phyloP scores from a whole-genome alignment of 2,797 vertebrate genomes.

The Clarias platycephalus region DNA sequence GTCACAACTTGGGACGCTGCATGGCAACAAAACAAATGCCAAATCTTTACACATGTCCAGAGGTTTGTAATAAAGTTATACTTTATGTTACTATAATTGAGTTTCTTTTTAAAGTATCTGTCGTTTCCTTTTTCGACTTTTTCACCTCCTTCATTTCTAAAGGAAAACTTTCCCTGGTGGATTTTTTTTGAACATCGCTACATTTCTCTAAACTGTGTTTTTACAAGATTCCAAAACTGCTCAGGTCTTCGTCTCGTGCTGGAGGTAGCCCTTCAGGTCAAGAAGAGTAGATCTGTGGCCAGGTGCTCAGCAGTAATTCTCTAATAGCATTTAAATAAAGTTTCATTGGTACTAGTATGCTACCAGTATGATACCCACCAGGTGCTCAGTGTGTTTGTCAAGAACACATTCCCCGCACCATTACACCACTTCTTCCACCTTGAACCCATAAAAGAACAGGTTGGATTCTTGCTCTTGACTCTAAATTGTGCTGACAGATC shows the following conservation, averaged over 20 bases:
- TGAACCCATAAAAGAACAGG: background rate
- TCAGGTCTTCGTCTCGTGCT: background rate
- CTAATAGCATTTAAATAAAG: background rate
- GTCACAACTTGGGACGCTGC: slow-evolving; percentile 35
- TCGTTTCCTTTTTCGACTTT: background rate
- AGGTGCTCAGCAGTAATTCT: background rate
- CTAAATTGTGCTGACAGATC: background rate
- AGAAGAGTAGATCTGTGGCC: background rate
- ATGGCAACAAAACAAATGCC: slow-evolving; percentile 10
- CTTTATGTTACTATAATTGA: background rate
- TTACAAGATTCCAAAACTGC: too few relatives aligned
- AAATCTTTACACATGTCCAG: slow-evolving; percentile 2
- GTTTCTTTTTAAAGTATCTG: background rate
- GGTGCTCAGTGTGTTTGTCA: background rate
- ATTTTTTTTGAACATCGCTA: background rate
- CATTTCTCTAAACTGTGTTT: background rate
- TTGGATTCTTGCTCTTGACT: background rate
- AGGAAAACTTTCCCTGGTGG: background rate
- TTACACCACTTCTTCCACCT: background rate
- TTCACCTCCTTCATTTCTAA: background rate
- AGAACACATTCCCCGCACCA: background rate
- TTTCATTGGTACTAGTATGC: background rate
- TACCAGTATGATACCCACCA: too few relatives aligned
- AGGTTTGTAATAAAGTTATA: slow-evolving; percentile 2
- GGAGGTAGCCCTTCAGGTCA: background rate